Conservation (phyloP, 2,888 invertebrate genomes). For the Pilophorus perplexus region DNA sequence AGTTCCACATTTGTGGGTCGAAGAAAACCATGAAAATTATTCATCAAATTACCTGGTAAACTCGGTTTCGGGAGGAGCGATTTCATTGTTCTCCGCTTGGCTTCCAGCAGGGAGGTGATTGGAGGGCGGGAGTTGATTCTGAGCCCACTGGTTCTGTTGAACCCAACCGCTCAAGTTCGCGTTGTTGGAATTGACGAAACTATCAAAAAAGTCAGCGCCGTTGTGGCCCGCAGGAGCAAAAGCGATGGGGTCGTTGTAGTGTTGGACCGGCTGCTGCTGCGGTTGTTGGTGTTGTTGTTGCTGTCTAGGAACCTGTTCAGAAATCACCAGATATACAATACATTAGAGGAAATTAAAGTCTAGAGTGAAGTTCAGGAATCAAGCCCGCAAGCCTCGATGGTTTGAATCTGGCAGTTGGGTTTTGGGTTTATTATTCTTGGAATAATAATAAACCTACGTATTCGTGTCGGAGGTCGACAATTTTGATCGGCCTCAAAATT, state of each 20-base stretch:
- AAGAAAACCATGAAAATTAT: neutral
- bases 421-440: too few relatives aligned
- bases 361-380: too few relatives aligned
- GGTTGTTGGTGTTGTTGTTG: too few relatives aligned
- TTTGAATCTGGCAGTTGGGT: too few relatives aligned
- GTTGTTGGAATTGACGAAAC: neutral
- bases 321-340: too few relatives aligned
- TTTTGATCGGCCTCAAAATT: too few relatives aligned
- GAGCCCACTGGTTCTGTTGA: neutral
- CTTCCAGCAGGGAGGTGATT: conserved; percentile 22
- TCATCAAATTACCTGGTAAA: conserved; percentile 10
- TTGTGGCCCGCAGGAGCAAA: neutral
- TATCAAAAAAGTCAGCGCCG: conserved; percentile 22
- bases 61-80: conserved; percentile 42
- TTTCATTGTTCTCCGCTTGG: conserved; percentile 46
- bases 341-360: too few relatives aligned
- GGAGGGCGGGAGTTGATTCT: neutral
- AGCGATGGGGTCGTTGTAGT: conserved; percentile 21
- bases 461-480: too few relatives aligned
- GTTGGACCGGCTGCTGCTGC: neutral
- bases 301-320: too few relatives aligned
- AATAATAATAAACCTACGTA: too few relatives aligned
- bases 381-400: too few relatives aligned
- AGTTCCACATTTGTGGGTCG: too few relatives aligned
- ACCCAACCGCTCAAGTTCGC: neutral